Evolutionary conservation across 53 echinoderm and acorn worm genomes (phyloP).

Genomic region (Henricia sp.): DNA sequence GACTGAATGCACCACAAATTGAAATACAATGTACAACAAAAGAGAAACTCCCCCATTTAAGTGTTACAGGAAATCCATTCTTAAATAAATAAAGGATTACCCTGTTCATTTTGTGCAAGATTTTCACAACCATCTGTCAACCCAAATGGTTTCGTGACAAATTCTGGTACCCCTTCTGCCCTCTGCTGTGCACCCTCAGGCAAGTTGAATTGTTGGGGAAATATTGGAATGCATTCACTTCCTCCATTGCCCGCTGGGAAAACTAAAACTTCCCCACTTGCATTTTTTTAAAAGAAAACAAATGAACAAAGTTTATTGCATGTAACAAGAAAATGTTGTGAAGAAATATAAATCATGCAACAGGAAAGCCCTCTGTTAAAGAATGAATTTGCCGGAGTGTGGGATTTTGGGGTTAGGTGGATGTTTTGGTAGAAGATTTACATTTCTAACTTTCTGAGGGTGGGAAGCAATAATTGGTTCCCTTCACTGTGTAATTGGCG

Average conservation of each 20-base stretch:
- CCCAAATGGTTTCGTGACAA: constrained; percentile 38
- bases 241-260: constrained; percentile 11
- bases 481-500: constrained; percentile 20
- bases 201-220: constrained; percentile 29
- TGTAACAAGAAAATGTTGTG: no score
- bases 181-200: neutral
- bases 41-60: neutral
- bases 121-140: constrained; percentile 7
- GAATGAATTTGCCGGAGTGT: constrained; percentile 33
- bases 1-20: no score
- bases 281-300: no score
- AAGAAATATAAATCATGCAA: neutral
- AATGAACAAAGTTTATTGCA: no score
- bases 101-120: constrained; percentile 17
- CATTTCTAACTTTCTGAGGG: neutral
- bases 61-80: constrained; percentile 50
- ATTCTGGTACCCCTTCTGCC: constrained; percentile 2
- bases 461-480: constrained; percentile 21
- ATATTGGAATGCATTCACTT: constrained; percentile 36
- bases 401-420: constrained; percentile 17
- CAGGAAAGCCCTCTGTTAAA: constrained; percentile 11
- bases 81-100: constrained; percentile 58
- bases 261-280: no score
- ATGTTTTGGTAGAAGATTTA: constrained; percentile 39
- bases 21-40: no score